phyloP scores from a whole-genome alignment of 2,888 invertebrate species.

The Petrophora chlorosata region DNA sequence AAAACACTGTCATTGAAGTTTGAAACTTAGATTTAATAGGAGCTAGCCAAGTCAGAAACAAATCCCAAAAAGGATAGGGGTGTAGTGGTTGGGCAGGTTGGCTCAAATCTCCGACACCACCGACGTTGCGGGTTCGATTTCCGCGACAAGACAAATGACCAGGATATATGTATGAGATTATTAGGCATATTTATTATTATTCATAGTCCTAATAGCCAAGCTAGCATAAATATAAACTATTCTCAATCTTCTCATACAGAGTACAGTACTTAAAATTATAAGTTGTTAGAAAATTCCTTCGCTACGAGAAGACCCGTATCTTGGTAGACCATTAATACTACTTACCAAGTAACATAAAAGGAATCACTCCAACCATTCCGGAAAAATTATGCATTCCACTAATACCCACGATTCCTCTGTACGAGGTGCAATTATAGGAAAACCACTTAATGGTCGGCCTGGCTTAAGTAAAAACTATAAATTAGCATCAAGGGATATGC shows the following conservation, averaged over 20 bases:
- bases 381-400: slow-evolving; percentile 68
- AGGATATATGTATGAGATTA: no score
- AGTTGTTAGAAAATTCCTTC: slow-evolving; percentile 15
- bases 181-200: no score
- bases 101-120: no score
- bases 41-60: no score
- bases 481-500: slow-evolving; percentile 39
- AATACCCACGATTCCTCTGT: slow-evolving; percentile 31
- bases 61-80: no score
- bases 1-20: no score
- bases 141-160: no score
- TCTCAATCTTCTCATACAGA: slow-evolving; percentile 17
- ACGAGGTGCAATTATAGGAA: slow-evolving; percentile 45
- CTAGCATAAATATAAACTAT: no score
- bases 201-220: no score
- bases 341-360: slow-evolving; percentile 69
- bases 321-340: slow-evolving; percentile 64
- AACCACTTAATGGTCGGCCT: slow-evolving; percentile 40
- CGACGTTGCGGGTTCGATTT: no score
- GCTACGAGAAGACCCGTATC: slow-evolving; percentile 47
- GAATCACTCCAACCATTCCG: slow-evolving; percentile 61
- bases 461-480: slow-evolving; percentile 40
- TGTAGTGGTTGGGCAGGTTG: no score
- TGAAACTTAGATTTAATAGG: no score
- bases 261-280: background rate